These are phyloP conservation scores for Actinia tenebrosa DNA, from an alignment of 64 coral and sea anemone genomes.

Conservation along the genomic window DNA sequence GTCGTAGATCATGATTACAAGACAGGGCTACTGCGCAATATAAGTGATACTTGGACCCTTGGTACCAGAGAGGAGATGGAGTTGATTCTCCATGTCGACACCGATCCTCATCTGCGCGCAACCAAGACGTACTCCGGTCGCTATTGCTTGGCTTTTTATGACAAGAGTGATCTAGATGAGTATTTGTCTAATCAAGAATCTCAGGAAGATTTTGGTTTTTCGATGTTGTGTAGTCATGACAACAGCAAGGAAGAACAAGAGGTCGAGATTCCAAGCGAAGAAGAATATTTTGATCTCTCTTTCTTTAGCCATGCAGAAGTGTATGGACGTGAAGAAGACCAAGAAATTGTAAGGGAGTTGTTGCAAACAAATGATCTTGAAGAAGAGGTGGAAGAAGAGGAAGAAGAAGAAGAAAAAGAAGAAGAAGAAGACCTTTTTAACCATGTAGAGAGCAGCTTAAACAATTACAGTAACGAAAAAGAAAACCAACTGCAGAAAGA, in stretches of 20 bases:
- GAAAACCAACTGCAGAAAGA: background rate
- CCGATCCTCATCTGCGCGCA: background rate
- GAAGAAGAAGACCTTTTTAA: background rate
- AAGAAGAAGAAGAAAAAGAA: too few species aligned
- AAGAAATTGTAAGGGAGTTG: background rate
- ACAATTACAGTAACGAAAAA: background rate
- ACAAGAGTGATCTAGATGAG: background rate
- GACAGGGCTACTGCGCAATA: background rate
- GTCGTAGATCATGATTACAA: background rate
- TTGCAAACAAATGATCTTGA: background rate
- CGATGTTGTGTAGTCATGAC: background rate
- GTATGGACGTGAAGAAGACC: background rate
- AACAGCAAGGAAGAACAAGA: background rate
- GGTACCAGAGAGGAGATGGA: slow-evolving; percentile 13
- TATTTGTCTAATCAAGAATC: background rate
- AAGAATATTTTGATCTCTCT: background rate
- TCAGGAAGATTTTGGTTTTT: background rate
- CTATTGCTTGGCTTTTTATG: slow-evolving; percentile 6
- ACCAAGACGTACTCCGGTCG: background rate
- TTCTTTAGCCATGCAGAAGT: background rate
- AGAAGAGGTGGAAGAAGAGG: background rate
- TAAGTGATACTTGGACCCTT: slow-evolving; percentile 15
- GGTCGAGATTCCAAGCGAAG: background rate
- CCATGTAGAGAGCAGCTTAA: background rate
- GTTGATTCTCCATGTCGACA: slow-evolving; percentile 5